Conservation (phyloP, 1,140 invertebrate genomes). For the Ganaspis sp. region DNA sequence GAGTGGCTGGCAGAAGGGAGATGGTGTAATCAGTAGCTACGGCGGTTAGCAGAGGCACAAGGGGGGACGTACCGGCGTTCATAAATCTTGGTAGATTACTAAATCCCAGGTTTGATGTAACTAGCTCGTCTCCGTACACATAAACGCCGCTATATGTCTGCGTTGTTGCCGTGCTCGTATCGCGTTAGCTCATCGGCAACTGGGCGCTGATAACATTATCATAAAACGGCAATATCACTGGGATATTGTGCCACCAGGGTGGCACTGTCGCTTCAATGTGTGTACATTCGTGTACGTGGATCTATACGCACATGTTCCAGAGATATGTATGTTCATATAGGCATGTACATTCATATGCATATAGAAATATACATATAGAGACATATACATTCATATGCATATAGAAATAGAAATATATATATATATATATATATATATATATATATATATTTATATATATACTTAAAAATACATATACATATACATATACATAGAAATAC, state of each 20-base stretch:
- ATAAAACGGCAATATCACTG: conserved; percentile 75
- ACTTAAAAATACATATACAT: too few species aligned
- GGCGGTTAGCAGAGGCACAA: conserved; percentile 47
- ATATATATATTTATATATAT: conserved; percentile 36
- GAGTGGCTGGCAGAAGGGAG: conserved; percentile 55
- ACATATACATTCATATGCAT: too few species aligned
- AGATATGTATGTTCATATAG: too few species aligned
- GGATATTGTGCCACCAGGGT: conserved; percentile 57
- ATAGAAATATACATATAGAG: too few species aligned
- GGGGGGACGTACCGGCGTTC: conserved; percentile 71
- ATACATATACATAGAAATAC: too few species aligned
- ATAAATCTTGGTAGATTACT: conserved; percentile 77
- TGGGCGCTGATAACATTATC: conserved; percentile 75
- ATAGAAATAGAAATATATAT: too few species aligned
- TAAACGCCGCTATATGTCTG: conserved; percentile 46
- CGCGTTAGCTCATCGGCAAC: conserved; percentile 70
- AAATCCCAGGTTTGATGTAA: conserved; percentile 76
- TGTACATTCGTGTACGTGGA: too few species aligned
- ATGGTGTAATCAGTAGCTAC: conserved; percentile 65
- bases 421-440: conserved; percentile 10
- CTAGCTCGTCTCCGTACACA: conserved; percentile 56
- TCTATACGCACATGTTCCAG: too few species aligned
- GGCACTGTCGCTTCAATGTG: conserved; percentile 24
- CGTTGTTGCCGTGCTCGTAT: conserved; percentile 55
- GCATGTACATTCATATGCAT: too few species aligned